Percentiles rank a stretch among this genome's conserved stretches.
phyloP scores from a whole-genome alignment of 2,797 vertebrate genomes.

The Sebastes iracundus region DNA sequence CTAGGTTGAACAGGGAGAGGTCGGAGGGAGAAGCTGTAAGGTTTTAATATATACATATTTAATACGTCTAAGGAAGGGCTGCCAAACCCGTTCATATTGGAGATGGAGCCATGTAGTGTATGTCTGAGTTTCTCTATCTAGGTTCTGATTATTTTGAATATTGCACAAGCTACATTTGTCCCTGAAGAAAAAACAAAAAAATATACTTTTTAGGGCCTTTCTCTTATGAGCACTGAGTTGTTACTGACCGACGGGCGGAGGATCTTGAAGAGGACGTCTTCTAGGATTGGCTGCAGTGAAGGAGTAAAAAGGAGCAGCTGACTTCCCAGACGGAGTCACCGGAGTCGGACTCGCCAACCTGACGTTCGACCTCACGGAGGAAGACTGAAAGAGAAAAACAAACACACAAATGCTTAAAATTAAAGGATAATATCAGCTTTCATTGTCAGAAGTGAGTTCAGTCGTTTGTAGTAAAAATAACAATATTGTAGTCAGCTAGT shows the following conservation, averaged over 20 bases:
- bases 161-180: not conserved
- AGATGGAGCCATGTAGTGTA: no score
- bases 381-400: constrained; percentile 81
- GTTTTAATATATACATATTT: no score
- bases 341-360: constrained; percentile 87
- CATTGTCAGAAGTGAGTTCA: not conserved
- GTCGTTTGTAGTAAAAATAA: not conserved
- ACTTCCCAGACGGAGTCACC: constrained; percentile 87
- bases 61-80: no score
- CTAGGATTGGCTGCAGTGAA: constrained; percentile 91
- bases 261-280: constrained; percentile 90
- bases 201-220: not conserved
- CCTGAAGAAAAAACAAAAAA: not conserved
- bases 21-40: no score
- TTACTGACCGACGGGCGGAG: constrained; percentile 87
- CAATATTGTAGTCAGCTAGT: not conserved
- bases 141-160: not conserved
- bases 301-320: constrained; percentile 88
- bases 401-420: constrained; percentile 1
- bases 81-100: no score
- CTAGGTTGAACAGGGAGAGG: no score
- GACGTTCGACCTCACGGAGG: constrained; percentile 87
- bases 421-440: not conserved
- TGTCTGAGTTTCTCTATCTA: no score
- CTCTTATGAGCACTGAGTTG: not conserved